Percentiles rank a stretch among this genome's conserved stretches.
Evolutionary conservation across 2,888 invertebrate species (phyloP).

Genomic region (Sturmia bella): DNA sequence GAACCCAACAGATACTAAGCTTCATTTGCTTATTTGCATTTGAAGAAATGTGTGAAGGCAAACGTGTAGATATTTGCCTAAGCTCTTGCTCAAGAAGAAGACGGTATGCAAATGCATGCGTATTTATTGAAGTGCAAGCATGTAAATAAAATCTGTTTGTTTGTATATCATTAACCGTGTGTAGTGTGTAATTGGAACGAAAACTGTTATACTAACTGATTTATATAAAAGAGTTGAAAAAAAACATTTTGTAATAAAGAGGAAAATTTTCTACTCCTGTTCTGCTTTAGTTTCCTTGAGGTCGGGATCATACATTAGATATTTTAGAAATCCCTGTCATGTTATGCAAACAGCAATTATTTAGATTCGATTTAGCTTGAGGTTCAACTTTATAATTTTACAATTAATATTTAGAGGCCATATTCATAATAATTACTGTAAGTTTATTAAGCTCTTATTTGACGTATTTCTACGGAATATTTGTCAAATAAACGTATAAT

Average conservation of each 20-base stretch:
- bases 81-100: neutral
- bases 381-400: too few species aligned
- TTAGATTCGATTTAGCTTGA: too few species aligned
- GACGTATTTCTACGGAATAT: too few species aligned
- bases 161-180: slow-evolving; percentile 32
- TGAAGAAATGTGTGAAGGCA: neutral
- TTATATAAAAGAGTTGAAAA: neutral
- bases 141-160: slow-evolving; percentile 22
- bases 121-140: neutral
- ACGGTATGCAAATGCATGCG: neutral
- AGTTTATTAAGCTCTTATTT: too few species aligned
- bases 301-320: too few species aligned
- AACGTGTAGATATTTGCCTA: neutral
- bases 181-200: neutral
- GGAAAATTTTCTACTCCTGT: too few species aligned
- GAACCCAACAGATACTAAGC: neutral
- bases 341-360: too few species aligned
- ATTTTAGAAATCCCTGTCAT: too few species aligned
- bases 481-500: too few species aligned
- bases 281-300: too few species aligned
- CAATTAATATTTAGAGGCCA: too few species aligned
- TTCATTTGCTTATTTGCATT: neutral
- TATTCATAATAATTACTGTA: too few species aligned
- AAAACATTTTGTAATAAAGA: neutral
- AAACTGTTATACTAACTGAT: slow-evolving; percentile 17